Evolutionary conservation across 1,140 invertebrate genomes (phyloP).

Genomic region (Drosophila azteca): DNA sequence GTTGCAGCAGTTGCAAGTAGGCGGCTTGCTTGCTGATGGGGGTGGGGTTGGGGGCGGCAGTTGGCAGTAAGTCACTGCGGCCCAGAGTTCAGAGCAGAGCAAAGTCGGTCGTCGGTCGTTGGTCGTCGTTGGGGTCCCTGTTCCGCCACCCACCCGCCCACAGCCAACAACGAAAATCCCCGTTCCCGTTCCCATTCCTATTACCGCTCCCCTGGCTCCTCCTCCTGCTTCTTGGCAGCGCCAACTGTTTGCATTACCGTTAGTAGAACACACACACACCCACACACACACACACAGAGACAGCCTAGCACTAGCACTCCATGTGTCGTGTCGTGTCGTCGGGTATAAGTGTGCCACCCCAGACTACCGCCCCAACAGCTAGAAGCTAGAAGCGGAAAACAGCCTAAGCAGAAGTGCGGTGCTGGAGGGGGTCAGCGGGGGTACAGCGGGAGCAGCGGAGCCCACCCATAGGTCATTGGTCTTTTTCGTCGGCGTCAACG

Average conservation of each 20-base stretch:
- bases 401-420: conserved; percentile 56
- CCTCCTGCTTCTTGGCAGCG: conserved; percentile 19
- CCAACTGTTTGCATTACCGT: conserved; percentile 80
- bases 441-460: conserved; percentile 38
- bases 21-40: no score
- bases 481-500: conserved; percentile 84
- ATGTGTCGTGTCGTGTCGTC: conserved; percentile 51
- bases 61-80: conserved; percentile 55
- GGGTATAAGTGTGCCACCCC: conserved; percentile 77
- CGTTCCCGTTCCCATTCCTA: not conserved
- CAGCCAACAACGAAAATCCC: not conserved
- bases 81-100: conserved; percentile 72
- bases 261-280: conserved; percentile 77
- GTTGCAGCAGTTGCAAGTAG: conserved; percentile 42
- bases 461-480: conserved; percentile 82
- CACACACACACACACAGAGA: conserved; percentile 2
- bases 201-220: conserved; percentile 15
- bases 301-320: conserved; percentile 25
- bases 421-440: conserved; percentile 34
- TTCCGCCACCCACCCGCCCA: conserved; percentile 25
- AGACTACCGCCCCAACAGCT: conserved; percentile 29
- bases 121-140: conserved; percentile 38
- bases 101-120: conserved; percentile 61
- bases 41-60: not conserved
- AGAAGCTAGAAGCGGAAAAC: conserved; percentile 46